phyloP scores from a whole-genome alignment of 1,140 invertebrate genomes.

The Eurosta solidaginis region DNA sequence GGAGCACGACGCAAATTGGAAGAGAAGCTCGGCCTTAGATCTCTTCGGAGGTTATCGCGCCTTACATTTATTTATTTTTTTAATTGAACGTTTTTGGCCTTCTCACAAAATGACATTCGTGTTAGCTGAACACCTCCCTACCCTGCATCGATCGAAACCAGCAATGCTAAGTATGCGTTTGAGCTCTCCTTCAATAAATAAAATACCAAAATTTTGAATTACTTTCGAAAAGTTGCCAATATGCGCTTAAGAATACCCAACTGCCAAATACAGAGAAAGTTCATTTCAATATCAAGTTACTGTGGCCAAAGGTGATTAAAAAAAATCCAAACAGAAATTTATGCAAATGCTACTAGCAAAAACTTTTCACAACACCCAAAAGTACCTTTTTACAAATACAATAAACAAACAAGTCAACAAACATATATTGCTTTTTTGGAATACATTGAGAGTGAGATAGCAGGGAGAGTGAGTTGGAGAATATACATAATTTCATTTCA shows the following conservation, averaged over 20 bases:
- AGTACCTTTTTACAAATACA: neutral
- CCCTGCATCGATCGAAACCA: too few species aligned
- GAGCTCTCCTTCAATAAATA: neutral
- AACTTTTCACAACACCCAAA: constrained; percentile 21
- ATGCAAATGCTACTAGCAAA: constrained; percentile 17
- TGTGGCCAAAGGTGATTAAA: constrained; percentile 17
- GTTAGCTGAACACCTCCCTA: too few species aligned
- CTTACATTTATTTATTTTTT: too few species aligned
- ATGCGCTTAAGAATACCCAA: neutral
- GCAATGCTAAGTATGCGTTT: neutral
- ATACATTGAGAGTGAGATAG: neutral
- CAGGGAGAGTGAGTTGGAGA: neutral
- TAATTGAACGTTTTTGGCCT: too few species aligned
- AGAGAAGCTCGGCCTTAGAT: too few species aligned
- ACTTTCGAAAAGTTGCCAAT: neutral
- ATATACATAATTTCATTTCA: neutral
- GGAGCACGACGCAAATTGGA: too few species aligned
- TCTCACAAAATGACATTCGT: too few species aligned
- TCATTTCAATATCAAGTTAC: constrained; percentile 20
- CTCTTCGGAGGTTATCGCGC: too few species aligned
- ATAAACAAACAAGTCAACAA: constrained; percentile 3
- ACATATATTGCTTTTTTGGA: neutral
- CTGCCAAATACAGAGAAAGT: constrained; percentile 12
- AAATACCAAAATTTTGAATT: neutral
- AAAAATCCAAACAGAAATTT: constrained; percentile 24